Percentiles rank a stretch among this genome's conserved stretches.
Evolutionary conservation across 1,140 invertebrate species (phyloP).

Genomic region (Bradysia coprophila): DNA sequence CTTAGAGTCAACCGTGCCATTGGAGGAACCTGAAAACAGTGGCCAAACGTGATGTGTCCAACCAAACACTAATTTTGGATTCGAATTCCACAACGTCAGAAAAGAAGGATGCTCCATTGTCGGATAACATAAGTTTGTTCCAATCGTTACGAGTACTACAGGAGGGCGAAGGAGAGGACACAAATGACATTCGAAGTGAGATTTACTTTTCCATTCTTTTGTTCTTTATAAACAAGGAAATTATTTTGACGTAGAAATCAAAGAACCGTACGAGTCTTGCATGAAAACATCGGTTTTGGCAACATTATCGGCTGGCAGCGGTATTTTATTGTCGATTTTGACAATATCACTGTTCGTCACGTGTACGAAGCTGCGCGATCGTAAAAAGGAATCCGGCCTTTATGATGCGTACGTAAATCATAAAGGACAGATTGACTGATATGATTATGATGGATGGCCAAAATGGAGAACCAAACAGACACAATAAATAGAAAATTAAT

Average conservation of each 20-base stretch:
- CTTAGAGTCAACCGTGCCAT: constrained; percentile 86
- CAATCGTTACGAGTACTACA: constrained; percentile 73
- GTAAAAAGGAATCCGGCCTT: constrained; percentile 18
- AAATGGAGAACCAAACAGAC: background rate
- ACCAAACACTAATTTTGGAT: too few relatives aligned
- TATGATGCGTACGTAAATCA: constrained; percentile 21
- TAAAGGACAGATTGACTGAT: constrained; percentile 23
- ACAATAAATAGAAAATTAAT: too few relatives aligned
- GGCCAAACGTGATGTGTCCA: constrained; percentile 36
- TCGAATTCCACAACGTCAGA: constrained; percentile 17
- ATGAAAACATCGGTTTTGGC: constrained; percentile 56
- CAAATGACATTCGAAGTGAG: constrained; percentile 15
- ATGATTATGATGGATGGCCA: background rate
- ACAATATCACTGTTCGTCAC: constrained; percentile 46
- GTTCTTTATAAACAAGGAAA: too few relatives aligned
- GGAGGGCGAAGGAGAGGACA: constrained; percentile 59
- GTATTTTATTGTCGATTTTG: constrained; percentile 44
- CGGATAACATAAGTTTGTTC: constrained; percentile 77
- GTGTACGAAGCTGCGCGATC: constrained; percentile 43
- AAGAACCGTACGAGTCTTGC: constrained; percentile 40
- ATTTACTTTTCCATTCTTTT: background rate
- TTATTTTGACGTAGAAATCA: too few relatives aligned
- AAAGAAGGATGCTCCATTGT: constrained; percentile 28
- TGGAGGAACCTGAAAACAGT: constrained; percentile 76
- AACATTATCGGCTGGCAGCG: constrained; percentile 47